Evolutionary conservation across 2,888 invertebrate species (phyloP).

Genomic region (Belgica antarctica): DNA sequence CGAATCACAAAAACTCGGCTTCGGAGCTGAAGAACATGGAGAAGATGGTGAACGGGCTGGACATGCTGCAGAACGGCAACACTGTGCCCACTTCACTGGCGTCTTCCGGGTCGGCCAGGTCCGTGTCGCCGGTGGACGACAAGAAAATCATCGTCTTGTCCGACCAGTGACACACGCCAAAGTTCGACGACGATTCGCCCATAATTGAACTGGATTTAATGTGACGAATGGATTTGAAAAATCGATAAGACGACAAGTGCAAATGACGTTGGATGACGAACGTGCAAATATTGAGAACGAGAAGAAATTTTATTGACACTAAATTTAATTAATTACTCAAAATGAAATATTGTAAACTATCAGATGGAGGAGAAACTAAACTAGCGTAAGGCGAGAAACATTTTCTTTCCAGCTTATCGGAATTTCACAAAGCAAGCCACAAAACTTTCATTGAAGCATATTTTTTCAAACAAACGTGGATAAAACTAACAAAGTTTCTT

Average conservation of each 20-base stretch:
- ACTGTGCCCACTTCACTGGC: slow-evolving; percentile 45
- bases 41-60: slow-evolving; percentile 94
- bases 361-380: neutral
- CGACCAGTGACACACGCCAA: slow-evolving; percentile 55
- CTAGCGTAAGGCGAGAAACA: neutral
- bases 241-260: slow-evolving; percentile 34
- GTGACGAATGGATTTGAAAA: slow-evolving; percentile 43
- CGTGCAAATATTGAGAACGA: slow-evolving; percentile 11
- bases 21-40: slow-evolving; percentile 92
- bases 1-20: slow-evolving; percentile 49
- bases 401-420: neutral
- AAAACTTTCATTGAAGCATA: neutral
- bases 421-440: neutral
- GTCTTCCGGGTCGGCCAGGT: slow-evolving; percentile 35
- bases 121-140: slow-evolving; percentile 29
- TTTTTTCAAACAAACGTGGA: neutral
- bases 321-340: slow-evolving; percentile 2
- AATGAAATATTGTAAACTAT: slow-evolving; percentile 17
- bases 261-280: neutral
- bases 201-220: slow-evolving; percentile 43
- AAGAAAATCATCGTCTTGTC: slow-evolving; percentile 32
- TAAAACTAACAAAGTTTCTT: neutral
- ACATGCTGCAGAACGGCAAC: slow-evolving; percentile 68
- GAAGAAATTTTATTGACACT: neutral
- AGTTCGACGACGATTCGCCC: slow-evolving; percentile 31